These are phyloP conservation scores for Ips nitidus DNA, from an alignment of 1,140 invertebrate genomes.

Conservation along the genomic window DNA sequence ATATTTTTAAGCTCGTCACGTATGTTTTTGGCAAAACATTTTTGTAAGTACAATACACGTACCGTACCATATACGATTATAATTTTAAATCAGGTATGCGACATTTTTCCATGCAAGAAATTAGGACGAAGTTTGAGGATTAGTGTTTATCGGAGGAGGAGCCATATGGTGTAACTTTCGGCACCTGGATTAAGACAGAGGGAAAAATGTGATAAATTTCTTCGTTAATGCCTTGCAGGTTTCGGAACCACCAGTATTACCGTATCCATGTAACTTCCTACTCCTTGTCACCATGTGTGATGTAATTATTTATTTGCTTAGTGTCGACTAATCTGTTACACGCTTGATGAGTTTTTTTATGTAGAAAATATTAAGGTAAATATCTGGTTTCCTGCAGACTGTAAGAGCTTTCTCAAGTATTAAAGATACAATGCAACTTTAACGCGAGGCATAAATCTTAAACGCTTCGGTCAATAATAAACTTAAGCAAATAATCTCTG, in stretches of 20 bases:
- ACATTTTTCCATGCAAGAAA: background rate
- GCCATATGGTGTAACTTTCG: slow-evolving; percentile 18
- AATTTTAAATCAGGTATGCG: slow-evolving; percentile 5
- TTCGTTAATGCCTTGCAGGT: slow-evolving; percentile 13
- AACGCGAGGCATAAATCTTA: too few relatives aligned
- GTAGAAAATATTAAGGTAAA: background rate
- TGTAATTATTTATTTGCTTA: slow-evolving; percentile 9
- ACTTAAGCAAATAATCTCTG: slow-evolving; percentile 10
- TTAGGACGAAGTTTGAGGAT: background rate
- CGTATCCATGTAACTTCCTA: slow-evolving; percentile 14
- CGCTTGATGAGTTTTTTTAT: background rate
- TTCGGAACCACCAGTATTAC: slow-evolving; percentile 3
- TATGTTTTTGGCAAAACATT: slow-evolving; percentile 12
- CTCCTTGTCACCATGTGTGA: slow-evolving; percentile 4
- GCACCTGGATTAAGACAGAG: slow-evolving; percentile 15
- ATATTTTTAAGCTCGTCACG: slow-evolving; percentile 29
- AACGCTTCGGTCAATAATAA: too few relatives aligned
- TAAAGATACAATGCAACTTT: background rate
- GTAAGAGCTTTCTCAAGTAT: background rate
- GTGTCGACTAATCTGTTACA: slow-evolving; percentile 18
- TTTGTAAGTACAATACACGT: slow-evolving; percentile 19
- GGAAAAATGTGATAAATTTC: slow-evolving; percentile 18
- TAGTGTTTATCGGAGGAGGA: background rate
- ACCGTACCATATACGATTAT: background rate
- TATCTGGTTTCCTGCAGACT: background rate